Conservation (phyloP, 2,113 vertebrate genomes). For the Noturus placidus region DNA sequence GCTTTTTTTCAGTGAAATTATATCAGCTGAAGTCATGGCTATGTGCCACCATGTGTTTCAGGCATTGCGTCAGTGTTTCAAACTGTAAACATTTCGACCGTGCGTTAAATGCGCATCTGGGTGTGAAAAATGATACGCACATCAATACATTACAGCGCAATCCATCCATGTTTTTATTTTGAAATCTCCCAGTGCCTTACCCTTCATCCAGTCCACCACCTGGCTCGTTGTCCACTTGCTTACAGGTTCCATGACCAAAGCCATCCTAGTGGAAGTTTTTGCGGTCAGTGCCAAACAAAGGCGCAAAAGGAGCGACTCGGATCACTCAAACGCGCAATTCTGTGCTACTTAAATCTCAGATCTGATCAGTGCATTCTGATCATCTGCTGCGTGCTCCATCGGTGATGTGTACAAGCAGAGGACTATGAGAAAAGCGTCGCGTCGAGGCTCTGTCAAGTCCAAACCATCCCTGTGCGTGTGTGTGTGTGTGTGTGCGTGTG, state of each 20-base stretch:
- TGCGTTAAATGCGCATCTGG: neutral
- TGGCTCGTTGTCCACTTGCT: constrained; percentile 78
- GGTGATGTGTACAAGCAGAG: constrained; percentile 20
- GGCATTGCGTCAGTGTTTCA: constrained; percentile 36
- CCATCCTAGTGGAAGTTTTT: constrained; percentile 75
- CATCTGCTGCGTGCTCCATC: constrained; percentile 34
- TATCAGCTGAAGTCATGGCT: neutral
- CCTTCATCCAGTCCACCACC: constrained; percentile 81
- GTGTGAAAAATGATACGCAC: neutral
- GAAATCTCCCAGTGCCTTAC: constrained; percentile 51
- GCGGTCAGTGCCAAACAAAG: constrained; percentile 65
- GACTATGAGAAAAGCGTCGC: constrained; percentile 52
- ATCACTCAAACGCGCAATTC: neutral
- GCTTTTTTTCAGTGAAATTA: neutral
- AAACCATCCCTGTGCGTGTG: constrained; percentile 43
- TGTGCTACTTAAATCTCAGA: neutral
- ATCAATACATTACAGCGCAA: neutral
- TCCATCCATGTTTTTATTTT: neutral
- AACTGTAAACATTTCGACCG: constrained; percentile 10
- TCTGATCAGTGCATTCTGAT: neutral
- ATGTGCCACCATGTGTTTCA: neutral
- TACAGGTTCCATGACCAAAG: constrained; percentile 78
- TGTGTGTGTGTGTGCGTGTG: constrained; percentile 8
- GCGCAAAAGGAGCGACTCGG: constrained; percentile 46
- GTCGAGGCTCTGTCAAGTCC: constrained; percentile 58